Conservation (phyloP, 2,888 invertebrate species). For the Cremastobaeus sp. region DNA sequence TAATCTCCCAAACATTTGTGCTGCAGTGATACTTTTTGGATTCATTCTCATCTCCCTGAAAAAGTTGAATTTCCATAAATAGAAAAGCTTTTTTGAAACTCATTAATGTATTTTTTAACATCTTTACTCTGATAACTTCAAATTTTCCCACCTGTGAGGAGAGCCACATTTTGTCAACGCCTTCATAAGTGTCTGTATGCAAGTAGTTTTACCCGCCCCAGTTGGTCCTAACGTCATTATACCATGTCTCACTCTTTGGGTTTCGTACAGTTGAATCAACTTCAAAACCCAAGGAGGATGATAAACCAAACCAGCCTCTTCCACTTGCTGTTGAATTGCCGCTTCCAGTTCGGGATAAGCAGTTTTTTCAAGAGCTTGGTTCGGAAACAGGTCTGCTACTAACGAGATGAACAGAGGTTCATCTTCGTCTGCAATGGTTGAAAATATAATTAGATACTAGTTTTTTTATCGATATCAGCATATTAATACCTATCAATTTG, state of each 20-base stretch:
- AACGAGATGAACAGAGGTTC: conserved; percentile 98
- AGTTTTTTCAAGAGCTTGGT: conserved; percentile 95
- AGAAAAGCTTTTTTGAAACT: background rate
- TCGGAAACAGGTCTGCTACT: conserved; percentile 97
- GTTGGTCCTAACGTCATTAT: conserved; percentile 97
- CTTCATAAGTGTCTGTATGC: conserved; percentile 93
- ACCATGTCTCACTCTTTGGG: conserved; percentile 95
- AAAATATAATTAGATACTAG: background rate
- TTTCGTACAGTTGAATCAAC: conserved; percentile 96
- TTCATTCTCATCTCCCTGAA: conserved; percentile 97
- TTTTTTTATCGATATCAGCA: no score
- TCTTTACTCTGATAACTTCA: no score
- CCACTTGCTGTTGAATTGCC: conserved; percentile 91
- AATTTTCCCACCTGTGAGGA: conserved; percentile 84
- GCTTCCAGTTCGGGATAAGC: conserved; percentile 91
- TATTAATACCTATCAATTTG: conserved; percentile 87
- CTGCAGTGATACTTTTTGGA: conserved; percentile 97
- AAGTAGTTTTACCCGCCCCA: conserved; percentile 96
- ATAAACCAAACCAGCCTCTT: conserved; percentile 88
- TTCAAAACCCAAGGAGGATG: conserved; percentile 98
- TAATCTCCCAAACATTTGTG: conserved; percentile 97
- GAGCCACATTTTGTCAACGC: conserved; percentile 91
- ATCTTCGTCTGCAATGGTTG: conserved; percentile 90
- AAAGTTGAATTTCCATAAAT: background rate
- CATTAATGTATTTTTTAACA: background rate